A percentile compares a stretch with the other conserved stretches of the same genome.
Evolutionary conservation across 2,888 invertebrate genomes (phyloP).

Genomic region (Eudemis profundana): DNA sequence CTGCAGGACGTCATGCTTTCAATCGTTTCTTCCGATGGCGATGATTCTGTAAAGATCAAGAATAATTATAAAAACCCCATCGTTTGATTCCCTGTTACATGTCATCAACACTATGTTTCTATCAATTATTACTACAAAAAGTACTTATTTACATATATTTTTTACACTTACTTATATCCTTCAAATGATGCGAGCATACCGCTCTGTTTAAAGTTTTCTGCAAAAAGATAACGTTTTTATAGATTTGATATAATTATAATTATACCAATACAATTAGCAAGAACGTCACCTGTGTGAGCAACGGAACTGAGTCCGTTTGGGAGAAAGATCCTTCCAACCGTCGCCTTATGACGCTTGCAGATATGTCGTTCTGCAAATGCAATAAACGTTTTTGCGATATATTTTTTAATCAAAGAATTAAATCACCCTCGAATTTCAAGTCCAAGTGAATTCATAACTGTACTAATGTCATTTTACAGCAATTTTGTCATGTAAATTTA

Average conservation of each 20-base stretch:
- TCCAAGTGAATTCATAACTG: no score
- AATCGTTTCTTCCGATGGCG: no score
- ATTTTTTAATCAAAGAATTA: no score
- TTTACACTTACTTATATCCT: neutral
- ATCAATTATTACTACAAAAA: neutral
- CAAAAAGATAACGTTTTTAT: neutral
- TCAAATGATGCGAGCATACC: neutral
- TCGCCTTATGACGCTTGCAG: conserved; percentile 91
- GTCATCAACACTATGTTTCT: neutral
- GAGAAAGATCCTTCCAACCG: conserved; percentile 74
- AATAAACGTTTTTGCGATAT: no score
- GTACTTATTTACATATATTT: neutral
- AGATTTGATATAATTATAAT: neutral
- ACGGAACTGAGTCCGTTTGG: neutral
- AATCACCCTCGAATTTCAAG: no score
- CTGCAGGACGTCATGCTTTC: no score
- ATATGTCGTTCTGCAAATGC: conserved; percentile 87
- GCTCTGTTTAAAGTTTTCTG: neutral
- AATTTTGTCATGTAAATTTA: no score
- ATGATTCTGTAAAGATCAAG: no score
- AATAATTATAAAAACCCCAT: no score
- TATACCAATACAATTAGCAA: no score
- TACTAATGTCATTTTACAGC: no score
- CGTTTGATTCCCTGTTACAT: no score
- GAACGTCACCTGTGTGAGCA: neutral